Evolutionary conservation across 2,113 vertebrate species (phyloP), one percentile per base, ranked within the genome.

Genomic region (Peromyscus leucopus): DNA sequence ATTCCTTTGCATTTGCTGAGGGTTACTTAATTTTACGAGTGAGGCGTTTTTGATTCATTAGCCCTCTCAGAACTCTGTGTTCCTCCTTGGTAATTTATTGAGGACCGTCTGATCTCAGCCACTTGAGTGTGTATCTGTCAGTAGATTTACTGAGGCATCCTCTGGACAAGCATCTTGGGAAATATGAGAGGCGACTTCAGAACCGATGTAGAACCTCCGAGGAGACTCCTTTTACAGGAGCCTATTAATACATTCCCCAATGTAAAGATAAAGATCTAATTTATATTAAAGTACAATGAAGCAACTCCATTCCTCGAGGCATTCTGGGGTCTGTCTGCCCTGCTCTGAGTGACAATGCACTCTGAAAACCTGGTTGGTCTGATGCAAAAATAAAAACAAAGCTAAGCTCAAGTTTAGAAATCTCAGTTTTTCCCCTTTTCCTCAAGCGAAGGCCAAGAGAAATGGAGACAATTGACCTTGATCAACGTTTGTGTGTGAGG

Each of bases 1-100:
- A 83, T 84, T 95, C 78, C 78, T 90, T 97, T 94, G 84, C 65
- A 85, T 94, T 96, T 95, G 94, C 71, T 82, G 93, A 96, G 51
- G 87, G 59, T 78, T 85, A 91, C 94, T 96, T 97, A 94, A 93
- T 92, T 97, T 97, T 97, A 96, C 15, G 83, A 96, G 90, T n/a
- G 59, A 97, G 92, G 87, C 59, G 51, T 92, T 55, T 92, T 92
- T 95, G 84, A 96, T 97, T 95, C 42, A 93, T 97, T 96, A 95
- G 92, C 61, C 57, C 57, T 48, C 74, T 84, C 16, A 59, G 86
- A 82, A 91, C 75, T 78, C 69, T 84, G 80, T 61, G 61, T 67
- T 96, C 90, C 46, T 90, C 57, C 51, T 93, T 28, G 87, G 65
- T 96, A 93, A 96, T 96, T 97, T 98, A 95, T 85, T 95, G 94